Evolutionary conservation across 2,113 vertebrate species (phyloP), one percentile per base, ranked within the genome.

Genomic region (Isurus oxyrinchus): DNA sequence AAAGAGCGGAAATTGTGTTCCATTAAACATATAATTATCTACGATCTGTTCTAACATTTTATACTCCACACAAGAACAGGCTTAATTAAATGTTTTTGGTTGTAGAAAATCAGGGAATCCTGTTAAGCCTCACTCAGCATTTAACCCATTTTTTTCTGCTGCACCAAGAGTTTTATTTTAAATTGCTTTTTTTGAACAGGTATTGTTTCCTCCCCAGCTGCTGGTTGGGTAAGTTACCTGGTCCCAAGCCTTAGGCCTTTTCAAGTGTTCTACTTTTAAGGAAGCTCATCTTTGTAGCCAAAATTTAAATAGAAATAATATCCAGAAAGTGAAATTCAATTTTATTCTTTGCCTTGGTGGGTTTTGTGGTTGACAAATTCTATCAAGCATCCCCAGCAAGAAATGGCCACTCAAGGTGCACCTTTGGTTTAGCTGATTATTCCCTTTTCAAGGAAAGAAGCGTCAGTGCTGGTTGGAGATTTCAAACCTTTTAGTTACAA

Each of bases 11-110:
- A 72, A 69, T 72, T 95, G 67, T 27, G 49, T 95, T 55, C 63
- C 94, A 72, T 95, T 95, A 72, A 95, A 95, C 94, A 95, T 72
- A 72, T 95, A 95, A 95, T 95, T 95, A 95, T 67, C 94, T 35
- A 44, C 53, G 94, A 55, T 72, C 66, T 72, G 63, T 95, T 27
- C 63, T 95, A 95, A 72, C 66, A 72, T 95, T 95, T 72, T 72
- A 55, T 27, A 53, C 67, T 95, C 40, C 94, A 49, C 66, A 95
- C 94, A 72, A 95, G 63, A 72, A 27, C 40, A 95, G 67, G 31
- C 94, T 55, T 95, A 95, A 95, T 95, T 95, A 72, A 95, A 72
- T 95, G 94, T 72, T 95, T 95, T 95, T 72, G 66, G 94, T n/a
- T 55, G 66, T 27, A 72, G 44, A 40, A 61, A 63, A 93, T 93